Conservation (phyloP, 2,888 invertebrate genomes). For the Cartodere bifasciata region DNA sequence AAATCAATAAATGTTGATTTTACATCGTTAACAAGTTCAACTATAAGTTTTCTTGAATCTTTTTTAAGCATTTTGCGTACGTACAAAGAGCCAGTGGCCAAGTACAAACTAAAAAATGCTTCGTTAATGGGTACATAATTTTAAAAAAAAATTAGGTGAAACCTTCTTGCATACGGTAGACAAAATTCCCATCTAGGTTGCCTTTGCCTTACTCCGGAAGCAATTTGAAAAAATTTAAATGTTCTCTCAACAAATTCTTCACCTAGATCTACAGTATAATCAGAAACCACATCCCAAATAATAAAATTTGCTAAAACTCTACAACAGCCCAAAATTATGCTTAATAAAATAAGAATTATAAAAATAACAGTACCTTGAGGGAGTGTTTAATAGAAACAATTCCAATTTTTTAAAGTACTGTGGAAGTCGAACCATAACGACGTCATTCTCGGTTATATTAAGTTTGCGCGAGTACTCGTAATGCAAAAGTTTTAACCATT, state of each 20-base stretch:
- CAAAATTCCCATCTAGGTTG: conserved; percentile 77
- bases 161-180: too few species aligned
- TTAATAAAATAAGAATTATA: too few species aligned
- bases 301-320: conserved; percentile 71
- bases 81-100: conserved; percentile 65
- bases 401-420: conserved; percentile 32
- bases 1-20: conserved; percentile 64
- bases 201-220: conserved; percentile 64
- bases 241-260: conserved; percentile 60
- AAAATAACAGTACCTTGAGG: conserved; percentile 30
- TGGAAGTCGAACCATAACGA: conserved; percentile 37
- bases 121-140: too few species aligned
- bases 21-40: conserved; percentile 73
- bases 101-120: conserved; percentile 39
- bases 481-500: conserved; percentile 30
- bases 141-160: too few species aligned
- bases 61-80: conserved; percentile 70
- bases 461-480: conserved; percentile 28
- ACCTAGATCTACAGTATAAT: conserved; percentile 60
- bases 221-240: conserved; percentile 57
- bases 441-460: conserved; percentile 28
- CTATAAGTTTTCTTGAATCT: conserved; percentile 60
- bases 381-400: conserved; percentile 26
- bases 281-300: conserved; percentile 72
- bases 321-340: too few species aligned